Conservation (phyloP, 2,888 invertebrate species). For the Sussaba pulchella region DNA sequence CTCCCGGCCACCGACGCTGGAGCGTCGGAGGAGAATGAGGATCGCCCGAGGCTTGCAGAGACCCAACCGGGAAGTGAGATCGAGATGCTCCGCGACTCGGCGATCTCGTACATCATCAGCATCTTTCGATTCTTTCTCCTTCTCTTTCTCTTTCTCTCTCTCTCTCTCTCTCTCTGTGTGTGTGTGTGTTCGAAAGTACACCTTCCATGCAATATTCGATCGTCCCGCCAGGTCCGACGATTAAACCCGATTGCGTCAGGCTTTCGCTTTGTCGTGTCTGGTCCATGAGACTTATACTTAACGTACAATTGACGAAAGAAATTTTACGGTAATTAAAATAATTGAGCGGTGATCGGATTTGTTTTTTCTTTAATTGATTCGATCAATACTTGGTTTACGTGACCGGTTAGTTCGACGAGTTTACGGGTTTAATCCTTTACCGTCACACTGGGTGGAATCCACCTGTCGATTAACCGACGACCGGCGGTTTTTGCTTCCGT, state of each 20-base stretch:
- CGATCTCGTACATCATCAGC: slow-evolving; percentile 45
- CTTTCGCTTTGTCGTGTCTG: slow-evolving; percentile 30
- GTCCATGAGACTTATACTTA: slow-evolving; percentile 21
- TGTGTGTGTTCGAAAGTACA: slow-evolving; percentile 44
- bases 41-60: slow-evolving; percentile 36
- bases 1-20: slow-evolving; percentile 66
- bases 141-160: slow-evolving; percentile 11
- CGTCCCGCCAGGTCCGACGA: slow-evolving; percentile 26
- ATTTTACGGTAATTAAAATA: slow-evolving; percentile 17
- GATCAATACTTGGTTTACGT: too few relatives aligned
- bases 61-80: slow-evolving; percentile 62
- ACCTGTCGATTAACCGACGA: too few relatives aligned
- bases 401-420: too few relatives aligned
- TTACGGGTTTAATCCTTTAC: too few relatives aligned
- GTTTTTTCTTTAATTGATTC: too few relatives aligned
- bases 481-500: too few relatives aligned
- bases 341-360: too few relatives aligned
- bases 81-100: slow-evolving; percentile 48
- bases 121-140: slow-evolving; percentile 33
- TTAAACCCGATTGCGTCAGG: slow-evolving; percentile 25
- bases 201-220: slow-evolving; percentile 23
- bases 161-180: slow-evolving; percentile 17
- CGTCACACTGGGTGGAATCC: too few relatives aligned
- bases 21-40: slow-evolving; percentile 33
- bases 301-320: slow-evolving; percentile 28